phyloP scores from a whole-genome alignment of 1,140 invertebrate species.

The Micrasema longulum region DNA sequence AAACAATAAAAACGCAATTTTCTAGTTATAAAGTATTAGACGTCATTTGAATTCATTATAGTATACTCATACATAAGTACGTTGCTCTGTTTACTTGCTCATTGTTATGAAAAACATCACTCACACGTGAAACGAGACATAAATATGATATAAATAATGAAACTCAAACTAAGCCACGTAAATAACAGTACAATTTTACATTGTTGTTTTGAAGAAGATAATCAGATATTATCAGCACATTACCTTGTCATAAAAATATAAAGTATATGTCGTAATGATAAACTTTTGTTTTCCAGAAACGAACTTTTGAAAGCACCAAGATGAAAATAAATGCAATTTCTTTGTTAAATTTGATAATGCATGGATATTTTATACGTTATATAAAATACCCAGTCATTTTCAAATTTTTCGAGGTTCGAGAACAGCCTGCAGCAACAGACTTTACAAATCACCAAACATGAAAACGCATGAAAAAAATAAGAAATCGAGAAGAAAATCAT shows the following conservation, averaged over 20 bases:
- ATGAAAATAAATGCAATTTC: neutral
- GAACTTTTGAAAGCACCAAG: neutral
- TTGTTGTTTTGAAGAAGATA: neutral
- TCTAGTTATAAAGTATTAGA: no score
- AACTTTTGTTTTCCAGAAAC: neutral
- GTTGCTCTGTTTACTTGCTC: neutral
- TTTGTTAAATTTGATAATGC: conserved; percentile 29
- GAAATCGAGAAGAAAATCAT: no score
- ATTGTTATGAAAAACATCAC: conserved; percentile 12
- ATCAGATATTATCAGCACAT: conserved; percentile 4
- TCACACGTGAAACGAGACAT: neutral
- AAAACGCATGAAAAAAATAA: no score
- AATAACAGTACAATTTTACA: neutral
- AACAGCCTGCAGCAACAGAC: conserved; percentile 6
- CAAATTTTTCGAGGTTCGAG: conserved; percentile 10
- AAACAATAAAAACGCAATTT: no score
- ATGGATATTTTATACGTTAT: conserved; percentile 28
- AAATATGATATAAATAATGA: neutral
- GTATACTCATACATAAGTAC: no score
- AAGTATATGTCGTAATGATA: conserved; percentile 13
- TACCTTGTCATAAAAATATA: conserved; percentile 35
- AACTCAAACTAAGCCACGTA: neutral
- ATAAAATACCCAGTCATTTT: conserved; percentile 40
- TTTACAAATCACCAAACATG: neutral
- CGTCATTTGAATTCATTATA: no score